Evolutionary conservation across 2,888 invertebrate genomes (phyloP), one percentile per base, ranked within the genome.

Genomic region (Julus scandinavius): DNA sequence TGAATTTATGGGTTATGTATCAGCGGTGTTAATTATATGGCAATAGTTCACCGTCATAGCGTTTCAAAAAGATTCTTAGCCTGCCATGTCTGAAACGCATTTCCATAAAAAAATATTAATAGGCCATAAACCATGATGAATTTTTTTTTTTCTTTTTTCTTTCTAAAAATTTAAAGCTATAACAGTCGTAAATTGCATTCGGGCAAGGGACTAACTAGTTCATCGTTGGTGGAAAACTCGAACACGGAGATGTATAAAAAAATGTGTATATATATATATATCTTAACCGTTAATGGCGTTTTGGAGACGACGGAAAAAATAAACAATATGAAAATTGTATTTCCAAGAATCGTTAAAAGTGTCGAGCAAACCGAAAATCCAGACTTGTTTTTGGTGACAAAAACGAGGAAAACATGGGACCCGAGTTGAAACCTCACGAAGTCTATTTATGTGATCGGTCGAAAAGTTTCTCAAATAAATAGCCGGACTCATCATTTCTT

Each of bases 111-210:
- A 63, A 63, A 63, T 63, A 63, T 63, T 63, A 63, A 63, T 63
- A 63, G 63, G 63, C 20, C 63, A 63, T 63, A 63, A 63, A 63
- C 63, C 63, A 63, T 63, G 63, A 2, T 6, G 63, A 20, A 17
- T 20, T 63, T 13, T 50, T 50, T 49, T 49, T 7, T 20, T 63
- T 13, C 6, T 50, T 49, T 49, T 7, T 20, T 63, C 63, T 29
- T 29, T 29, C 1, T 29, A 63, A 63, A 63, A 63, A 63, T 63
- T 63, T 63, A 63, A 63, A 63, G 63, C 63, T 63, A 63, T 63
- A 63, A 63, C 63, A 63, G 63, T 63, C 63, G 63, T 63, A 63
- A 63, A 63, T 63, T 63, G 63, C 63, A 63, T n/a, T 63, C 63
- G 63, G 50, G 63, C 20, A 7, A 20, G 63, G 63, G 63, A 63